Evolutionary conservation across 2,797 vertebrate genomes (phyloP), one percentile per base, ranked within the genome.

Genomic region (Lepidocolaptes lacrymiger): DNA sequence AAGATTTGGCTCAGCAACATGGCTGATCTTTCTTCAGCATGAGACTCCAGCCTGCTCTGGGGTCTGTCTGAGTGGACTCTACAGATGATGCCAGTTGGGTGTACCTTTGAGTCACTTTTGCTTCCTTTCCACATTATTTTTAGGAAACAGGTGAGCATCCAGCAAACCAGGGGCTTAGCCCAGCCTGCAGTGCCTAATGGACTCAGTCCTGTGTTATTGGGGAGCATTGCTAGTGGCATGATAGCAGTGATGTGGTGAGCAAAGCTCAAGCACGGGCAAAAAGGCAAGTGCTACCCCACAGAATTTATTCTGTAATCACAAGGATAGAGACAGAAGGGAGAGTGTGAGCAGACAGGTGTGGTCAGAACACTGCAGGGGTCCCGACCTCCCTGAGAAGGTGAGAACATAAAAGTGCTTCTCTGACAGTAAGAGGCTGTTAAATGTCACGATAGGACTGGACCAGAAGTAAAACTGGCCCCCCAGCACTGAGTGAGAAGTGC

Each of bases 391-490:
- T 66, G 56, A 67, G 49, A 14, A 21, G 63, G 15, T 41, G 75
- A 76, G 49, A 76, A 56, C 1, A 2, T 49, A 30, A 11, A 91
- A 73, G 34, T 64, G 37, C 36, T 51, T 72, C 58, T 76, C 34
- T 55, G 74, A 13, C 41, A 73, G 46, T 19, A 27, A 76, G 59
- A 73, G 64, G 17, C 73, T 24, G 21, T 15, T 62, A n/a, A 61
- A 36, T 61, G 55, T 61, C 13, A 0, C 1, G 1, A 10, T 63
- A 26, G 6, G 46, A 59, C 20, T 6, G 59, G 36, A n/a, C 30
- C 49, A 75, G 89, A 71, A 49, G 59, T 54, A 71, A 71, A 66
- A 39, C 22, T 61, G 30, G 15, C 15, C 34, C 49, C 44, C 77
- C 14, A 19, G 2, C 14, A 9, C 37, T 36, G 74, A 22, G 15